A percentile compares a stretch with the other conserved stretches of the same genome.
These are phyloP conservation scores for Hirtodrosophila histrioides DNA, from an alignment of 2,888 invertebrate species.

Conservation along the genomic window DNA sequence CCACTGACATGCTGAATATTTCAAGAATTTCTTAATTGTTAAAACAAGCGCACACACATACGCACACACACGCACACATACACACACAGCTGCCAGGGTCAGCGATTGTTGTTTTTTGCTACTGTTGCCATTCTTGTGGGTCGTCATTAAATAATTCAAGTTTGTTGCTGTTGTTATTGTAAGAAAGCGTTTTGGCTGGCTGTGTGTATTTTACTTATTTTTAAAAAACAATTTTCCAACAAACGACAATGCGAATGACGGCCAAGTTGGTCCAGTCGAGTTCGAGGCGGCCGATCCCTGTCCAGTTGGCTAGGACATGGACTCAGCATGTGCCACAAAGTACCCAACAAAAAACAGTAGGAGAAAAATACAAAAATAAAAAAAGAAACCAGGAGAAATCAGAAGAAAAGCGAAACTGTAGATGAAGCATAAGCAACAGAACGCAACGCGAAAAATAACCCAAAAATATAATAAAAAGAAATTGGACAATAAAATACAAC, in stretches of 20 bases:
- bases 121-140: constrained; percentile 50
- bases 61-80: constrained; percentile 13
- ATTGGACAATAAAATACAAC: constrained; percentile 80
- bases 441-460: constrained; percentile 62
- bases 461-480: constrained; percentile 78
- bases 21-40: constrained; percentile 74
- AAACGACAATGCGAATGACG: constrained; percentile 67
- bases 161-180: constrained; percentile 45
- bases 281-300: constrained; percentile 14
- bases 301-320: constrained; percentile 45
- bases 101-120: constrained; percentile 21
- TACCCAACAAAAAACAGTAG: constrained; percentile 34
- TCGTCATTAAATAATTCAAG: constrained; percentile 72
- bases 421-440: constrained; percentile 74
- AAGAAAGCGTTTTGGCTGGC: constrained; percentile 38
- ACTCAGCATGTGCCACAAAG: constrained; percentile 75
- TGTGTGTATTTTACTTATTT: constrained; percentile 50
- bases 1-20: constrained; percentile 56
- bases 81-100: constrained; percentile 33
- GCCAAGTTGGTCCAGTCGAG: constrained; percentile 55
- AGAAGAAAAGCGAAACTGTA: constrained; percentile 60
- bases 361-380: too few species aligned
- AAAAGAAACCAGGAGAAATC: constrained; percentile 27
- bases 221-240: constrained; percentile 70
- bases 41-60: constrained; percentile 36